Base-by-base conservation (phyloP, 2,113 vertebrate species). In the Eretmochelys imbricata region DNA sequence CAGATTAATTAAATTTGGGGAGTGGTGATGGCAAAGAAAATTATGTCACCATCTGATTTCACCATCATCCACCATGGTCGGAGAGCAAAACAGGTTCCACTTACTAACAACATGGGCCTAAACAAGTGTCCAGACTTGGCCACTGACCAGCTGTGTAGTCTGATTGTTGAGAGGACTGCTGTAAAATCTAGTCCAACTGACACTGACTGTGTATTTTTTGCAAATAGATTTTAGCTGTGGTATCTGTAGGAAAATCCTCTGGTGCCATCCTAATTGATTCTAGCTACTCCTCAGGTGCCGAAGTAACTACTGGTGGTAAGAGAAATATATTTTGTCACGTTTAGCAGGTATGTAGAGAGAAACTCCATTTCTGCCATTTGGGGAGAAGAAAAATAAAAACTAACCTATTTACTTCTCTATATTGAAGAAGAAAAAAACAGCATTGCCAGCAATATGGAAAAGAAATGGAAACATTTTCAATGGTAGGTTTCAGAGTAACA, bases 41-140 rank as follows among this genome's bases (percentile, higher is more conserved):
- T 49, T 5, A 12, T 1, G 2, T 80, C 51, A 13, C 27, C 8
- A 6, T 55, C 11, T 53, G 7, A 12, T 1, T 2, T 75, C 48
- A 10, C 22, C 10, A 6, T 55, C 16, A 83, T 10, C 5, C 48
- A 80, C 13, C 20, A 22, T 4, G 6, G 5, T 4, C 69, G 62
- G n/a, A 88, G 75, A 48, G 51, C 50, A 82, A 72, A 72, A 27
- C 19, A 31, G 10, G 46, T 27, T 85, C 22, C 79, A 46, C 80
- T 55, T 62, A 57, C 11, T 69, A 84, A 49, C 24, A n/a, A 31
- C 84, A 89, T 8, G 5, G 24, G 14, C 25, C 72, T 38, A 75
- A 75, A 46, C 16, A 72, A 24, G 19, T 42, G 19, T 54, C 46
- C 49, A 78, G 31, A 80, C 69, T 76, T 49, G 4, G 48, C 85